Base-by-base conservation (phyloP, 2,113 vertebrate genomes). In the Lampris megalopsis region DNA sequence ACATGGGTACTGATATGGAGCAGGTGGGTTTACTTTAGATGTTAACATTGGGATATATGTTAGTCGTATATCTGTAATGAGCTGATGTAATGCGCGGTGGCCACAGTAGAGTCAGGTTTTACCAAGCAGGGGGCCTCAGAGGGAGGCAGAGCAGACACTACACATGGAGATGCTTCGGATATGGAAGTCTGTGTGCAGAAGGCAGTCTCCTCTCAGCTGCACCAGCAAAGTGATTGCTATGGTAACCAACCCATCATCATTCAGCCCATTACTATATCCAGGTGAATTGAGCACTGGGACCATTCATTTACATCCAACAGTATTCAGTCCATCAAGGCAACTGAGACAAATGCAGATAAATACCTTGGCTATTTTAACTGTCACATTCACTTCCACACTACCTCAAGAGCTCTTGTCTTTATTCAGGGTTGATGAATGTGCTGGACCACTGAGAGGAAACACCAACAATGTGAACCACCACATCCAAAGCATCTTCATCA, bases 121-220 rank as follows among this genome's bases (percentile, higher is more conserved):
- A 93, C 92, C 89, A 88, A 90, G 88, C 86, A 87, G 80, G 71
- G 77, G 82, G 73, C 58, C 76, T 88, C 80, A 83, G 85, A 91
- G 82, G 73, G 84, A 90, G 86, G 73, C 73, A 83, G 78, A 90
- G 85, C 73, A 86, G 9, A 76, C 73, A 45, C 77, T 63, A 63
- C 52, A 48, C 72, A 82, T 13, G 63, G 86, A 86, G 85, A 88
- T 65, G 79, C 65, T 48, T 85, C 79, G 76, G 87, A 89, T 77
- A 58, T 35, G 9, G 63, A 86, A 68, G 78, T 62, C 83, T 49
- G 75, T 77, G 73, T 68, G 71, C 60, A 79, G 74, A 86, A 84
- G 77, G 73, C 73, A 57, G 87, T 81, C 84, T 90, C 84, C 82
- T 88, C 84, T 83, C 81, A 73, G 75, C 59, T 57, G 68, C 73